These are phyloP conservation scores for Lutraria rhynchaena DNA, from an alignment of 1,140 invertebrate species.

Conservation along the genomic window DNA sequence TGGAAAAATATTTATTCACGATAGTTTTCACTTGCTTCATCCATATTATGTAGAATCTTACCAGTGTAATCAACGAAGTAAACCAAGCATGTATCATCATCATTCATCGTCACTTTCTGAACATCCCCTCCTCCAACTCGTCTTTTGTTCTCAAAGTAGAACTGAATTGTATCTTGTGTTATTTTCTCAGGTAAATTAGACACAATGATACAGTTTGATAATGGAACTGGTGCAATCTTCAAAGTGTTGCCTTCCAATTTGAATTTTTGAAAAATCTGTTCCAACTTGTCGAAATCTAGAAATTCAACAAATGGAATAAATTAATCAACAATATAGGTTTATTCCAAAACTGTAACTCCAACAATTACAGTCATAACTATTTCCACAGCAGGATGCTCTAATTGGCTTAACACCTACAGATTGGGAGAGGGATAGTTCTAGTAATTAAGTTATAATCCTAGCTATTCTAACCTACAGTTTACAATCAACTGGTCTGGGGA, in stretches of 20 bases:
- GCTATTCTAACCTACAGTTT: not conserved
- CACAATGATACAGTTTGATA: conserved; percentile 47
- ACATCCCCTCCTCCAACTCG: conserved; percentile 41
- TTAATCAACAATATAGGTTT: not conserved
- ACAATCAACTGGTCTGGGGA: too few species aligned
- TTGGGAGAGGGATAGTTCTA: too few species aligned
- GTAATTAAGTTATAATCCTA: not conserved
- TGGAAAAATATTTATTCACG: not conserved
- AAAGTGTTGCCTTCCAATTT: conserved; percentile 36
- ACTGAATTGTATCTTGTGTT: conserved; percentile 45
- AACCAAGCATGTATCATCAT: conserved; percentile 43
- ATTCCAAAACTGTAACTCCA: not conserved
- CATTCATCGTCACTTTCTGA: conserved; percentile 41
- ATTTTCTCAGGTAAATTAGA: conserved; percentile 27
- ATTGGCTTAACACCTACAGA: too few species aligned
- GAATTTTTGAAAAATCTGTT: conserved; percentile 3
- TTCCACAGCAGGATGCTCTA: not conserved
- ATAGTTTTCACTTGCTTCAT: not conserved
- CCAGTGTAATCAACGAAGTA: conserved; percentile 47
- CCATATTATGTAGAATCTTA: conserved; percentile 1
- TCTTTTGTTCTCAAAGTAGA: conserved; percentile 55
- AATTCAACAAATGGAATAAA: not conserved
- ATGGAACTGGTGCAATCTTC: conserved; percentile 7
- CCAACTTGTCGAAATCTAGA: conserved; percentile 29
- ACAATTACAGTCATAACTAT: not conserved